A percentile compares a stretch with the other conserved stretches of the same genome.
phyloP scores from a whole-genome alignment of 2,888 invertebrate species.

The Tethea ocularis region DNA sequence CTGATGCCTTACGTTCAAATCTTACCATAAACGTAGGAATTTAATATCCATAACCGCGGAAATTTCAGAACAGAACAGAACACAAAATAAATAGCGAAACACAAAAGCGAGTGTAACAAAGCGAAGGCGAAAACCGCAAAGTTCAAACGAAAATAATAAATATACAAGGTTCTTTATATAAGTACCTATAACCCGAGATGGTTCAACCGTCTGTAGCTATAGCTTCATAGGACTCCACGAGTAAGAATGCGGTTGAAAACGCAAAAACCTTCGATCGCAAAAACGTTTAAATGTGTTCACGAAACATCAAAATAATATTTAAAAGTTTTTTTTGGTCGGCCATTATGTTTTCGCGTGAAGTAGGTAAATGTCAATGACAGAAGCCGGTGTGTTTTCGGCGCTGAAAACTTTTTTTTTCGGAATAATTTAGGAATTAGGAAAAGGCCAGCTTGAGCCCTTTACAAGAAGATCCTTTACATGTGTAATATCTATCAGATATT shows the following conservation, averaged over 20 bases:
- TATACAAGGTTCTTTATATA: conserved; percentile 8
- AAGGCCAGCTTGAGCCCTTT: too few relatives aligned
- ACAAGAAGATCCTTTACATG: too few relatives aligned
- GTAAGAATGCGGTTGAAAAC: background rate
- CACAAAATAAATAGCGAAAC: conserved; percentile 14
- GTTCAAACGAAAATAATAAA: conserved; percentile 9
- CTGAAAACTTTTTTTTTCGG: too few relatives aligned
- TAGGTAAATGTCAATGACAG: background rate
- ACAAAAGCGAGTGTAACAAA: conserved; percentile 14
- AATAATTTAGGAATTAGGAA: too few relatives aligned
- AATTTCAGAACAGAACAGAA: conserved; percentile 16
- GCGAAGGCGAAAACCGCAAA: conserved; percentile 13
- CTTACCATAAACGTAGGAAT: conserved; percentile 3
- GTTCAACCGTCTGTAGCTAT: background rate
- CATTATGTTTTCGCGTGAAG: background rate
- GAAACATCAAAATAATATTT: conserved; percentile 1
- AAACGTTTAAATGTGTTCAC: background rate
- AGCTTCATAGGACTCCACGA: background rate
- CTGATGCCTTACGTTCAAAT: conserved; percentile 5
- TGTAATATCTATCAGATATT: too few relatives aligned
- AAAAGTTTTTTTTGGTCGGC: background rate
- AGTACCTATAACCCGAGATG: background rate
- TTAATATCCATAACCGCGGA: conserved; percentile 14
- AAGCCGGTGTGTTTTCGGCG: background rate
- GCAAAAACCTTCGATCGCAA: too few relatives aligned